Evolutionary conservation across 2,113 vertebrate species (phyloP), one percentile per base, ranked within the genome.

Genomic region (Daphoenositta chrysoptera): DNA sequence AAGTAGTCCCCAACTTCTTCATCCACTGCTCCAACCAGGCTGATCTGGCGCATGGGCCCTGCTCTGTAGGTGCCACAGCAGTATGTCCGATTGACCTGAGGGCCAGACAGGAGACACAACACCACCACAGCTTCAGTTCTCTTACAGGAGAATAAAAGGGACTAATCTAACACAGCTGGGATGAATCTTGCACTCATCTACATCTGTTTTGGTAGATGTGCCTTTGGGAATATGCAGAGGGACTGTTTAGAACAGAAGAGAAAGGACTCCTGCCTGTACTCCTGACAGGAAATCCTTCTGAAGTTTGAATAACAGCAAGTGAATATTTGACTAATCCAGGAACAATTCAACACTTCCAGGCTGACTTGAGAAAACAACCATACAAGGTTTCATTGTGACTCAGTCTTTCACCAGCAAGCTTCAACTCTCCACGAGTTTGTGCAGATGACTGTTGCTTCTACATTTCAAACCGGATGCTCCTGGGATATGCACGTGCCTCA

Each of bases 1-100:
- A 99, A 99, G 96, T 98, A 99, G 92, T 99, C 99, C 90, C 99
- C 99, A 75, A 99, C 99, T 96, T 99, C 99, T 98, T 99, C 99
- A 39, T 99, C 99, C 95, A 99, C 99, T 0, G 99, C 99, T 97
- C 99, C 99, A 66, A 99, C 99, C 91, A 99, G 97, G 96, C 99
- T 99, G 98, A 99, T 99, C 98, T 99, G 99, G 91, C 99, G 98
- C 99, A 99, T 99, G 15, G 99, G 99, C 58, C 99, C 99, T 6
- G 99, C 99, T 94, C 99, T 97, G 96, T 99, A 99, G 21, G 99
- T 99, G 95, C 99, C 99, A 83, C 98, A 99, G 97, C 99, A 99
- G 96, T 99, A 99, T 0, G 99, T 99, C 90, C 99, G 99, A 97
- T 98, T 99, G 98, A 99, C 99, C 99, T 98, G 90, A 28, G 72